Base-by-base conservation (phyloP, 2,888 invertebrate genomes). In the Torymus tubicola region DNA sequence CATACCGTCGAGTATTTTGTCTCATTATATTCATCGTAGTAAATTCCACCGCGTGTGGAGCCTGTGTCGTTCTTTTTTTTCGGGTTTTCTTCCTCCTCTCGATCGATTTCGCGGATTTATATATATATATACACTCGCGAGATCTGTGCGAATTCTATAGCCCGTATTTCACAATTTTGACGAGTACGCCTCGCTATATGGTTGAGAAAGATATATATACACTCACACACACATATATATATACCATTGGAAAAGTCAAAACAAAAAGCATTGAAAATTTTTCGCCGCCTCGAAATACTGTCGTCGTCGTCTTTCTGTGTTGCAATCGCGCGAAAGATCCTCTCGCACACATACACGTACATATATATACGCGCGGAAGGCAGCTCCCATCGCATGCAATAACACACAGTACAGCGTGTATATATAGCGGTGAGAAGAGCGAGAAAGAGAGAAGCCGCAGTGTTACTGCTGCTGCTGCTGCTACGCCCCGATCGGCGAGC, bases 371-470 rank as follows among this genome's bases (percentile, higher is more conserved):
- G 53, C 13, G 67, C 72, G 31, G 57, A 24, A 52, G 67, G 53
- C 8, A 42, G 42, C 58, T 78, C 72, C 67, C 78, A 72, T 78
- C 67, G 24, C 11, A 24, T n/a, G 24, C 52, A 60, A 18, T 18
- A 13, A 21, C 55, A 21, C 55, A 42, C 18, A 52, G 24, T n/a
- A 14, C 57, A 53, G 55, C 21, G 52, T 57, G 10, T 14, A 74
- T 42, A 74, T 42, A 21, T 21, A 21, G 21, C 21, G 21, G 21
- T 21, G 21, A 21, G 21, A 21, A 21, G 21, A 21, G 42, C 65
- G 74, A 74, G 79, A 74, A 74, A 79, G 79, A 80, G 42, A 80
- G 79, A 74, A 80, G 80, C 65, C 75, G 24, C 60, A 50, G 60
- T 58, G 52, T 31, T 53, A 24, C 64, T 16, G 75, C 60, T 69